Conservation (phyloP, 2,888 invertebrate species). For the Flexamia atlantica region DNA sequence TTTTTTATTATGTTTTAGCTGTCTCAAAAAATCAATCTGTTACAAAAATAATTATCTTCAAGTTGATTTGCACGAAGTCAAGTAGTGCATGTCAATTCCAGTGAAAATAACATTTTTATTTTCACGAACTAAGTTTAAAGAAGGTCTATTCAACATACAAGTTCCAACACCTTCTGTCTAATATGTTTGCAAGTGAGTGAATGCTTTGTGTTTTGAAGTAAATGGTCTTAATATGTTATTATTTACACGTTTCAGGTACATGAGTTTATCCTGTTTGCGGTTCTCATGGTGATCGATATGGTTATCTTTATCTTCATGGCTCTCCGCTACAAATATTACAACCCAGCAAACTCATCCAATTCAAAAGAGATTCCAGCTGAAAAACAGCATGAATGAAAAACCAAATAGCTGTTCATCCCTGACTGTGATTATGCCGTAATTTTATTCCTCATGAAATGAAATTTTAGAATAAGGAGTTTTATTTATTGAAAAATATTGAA, state of each 20-base stretch:
- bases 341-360: conserved; percentile 8
- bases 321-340: conserved; percentile 84
- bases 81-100: too few relatives aligned
- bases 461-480: not conserved
- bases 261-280: conserved; percentile 93
- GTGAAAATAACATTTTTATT: too few relatives aligned
- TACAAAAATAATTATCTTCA: too few relatives aligned
- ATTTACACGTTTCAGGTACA: conserved; percentile 81
- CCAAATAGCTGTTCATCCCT: not conserved
- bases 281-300: conserved; percentile 91
- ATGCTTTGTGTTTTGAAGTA: too few relatives aligned
- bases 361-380: conserved; percentile 18
- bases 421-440: conserved; percentile 24
- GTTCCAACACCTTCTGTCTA: too few relatives aligned
- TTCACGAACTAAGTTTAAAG: too few relatives aligned
- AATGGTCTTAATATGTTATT: too few relatives aligned
- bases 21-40: too few relatives aligned
- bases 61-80: too few relatives aligned
- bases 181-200: too few relatives aligned
- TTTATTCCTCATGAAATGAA: conserved; percentile 14
- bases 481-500: not conserved
- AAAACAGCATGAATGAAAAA: not conserved
- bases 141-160: too few relatives aligned
- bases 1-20: too few relatives aligned
- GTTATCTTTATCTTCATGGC: conserved; percentile 88